These are phyloP conservation scores for Caenorhabditis sinica DNA, from an alignment of 2,888 invertebrate genomes.

Conservation along the genomic window DNA sequence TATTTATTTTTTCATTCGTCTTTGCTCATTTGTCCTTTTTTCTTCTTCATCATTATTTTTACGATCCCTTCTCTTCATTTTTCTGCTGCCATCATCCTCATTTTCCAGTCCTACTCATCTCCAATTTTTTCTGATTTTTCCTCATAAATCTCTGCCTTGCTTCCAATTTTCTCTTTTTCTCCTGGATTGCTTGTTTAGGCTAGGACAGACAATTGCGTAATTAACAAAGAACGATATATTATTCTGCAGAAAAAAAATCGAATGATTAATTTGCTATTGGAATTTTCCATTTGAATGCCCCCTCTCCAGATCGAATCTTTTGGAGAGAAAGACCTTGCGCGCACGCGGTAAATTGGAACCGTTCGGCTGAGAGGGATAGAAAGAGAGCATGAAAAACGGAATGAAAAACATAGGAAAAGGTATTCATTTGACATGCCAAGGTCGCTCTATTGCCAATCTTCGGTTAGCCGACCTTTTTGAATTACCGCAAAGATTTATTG, in stretches of 20 bases:
- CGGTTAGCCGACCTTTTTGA: conserved; percentile 1
- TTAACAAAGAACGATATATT: not conserved
- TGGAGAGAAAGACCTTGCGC: conserved; percentile 37
- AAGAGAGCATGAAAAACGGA: conserved; percentile 5
- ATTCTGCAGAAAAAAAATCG: not conserved
- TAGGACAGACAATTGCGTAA: not conserved
- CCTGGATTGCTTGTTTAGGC: not conserved
- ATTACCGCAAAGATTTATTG: conserved; percentile 26
- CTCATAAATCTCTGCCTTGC: conserved; percentile 13
- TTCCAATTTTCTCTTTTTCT: not conserved
- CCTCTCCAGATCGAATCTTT: conserved; percentile 4
- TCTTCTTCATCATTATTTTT: conserved; percentile 11
- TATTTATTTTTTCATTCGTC: not conserved
- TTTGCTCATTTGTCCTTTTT: conserved; percentile 11
- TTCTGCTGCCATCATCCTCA: not conserved
- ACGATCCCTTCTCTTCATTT: not conserved
- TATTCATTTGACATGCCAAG: conserved; percentile 37
- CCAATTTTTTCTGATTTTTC: not conserved
- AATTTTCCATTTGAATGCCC: not conserved
- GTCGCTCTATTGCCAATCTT: conserved; percentile 32
- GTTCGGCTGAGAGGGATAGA: conserved; percentile 29
- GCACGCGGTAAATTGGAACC: conserved; percentile 60
- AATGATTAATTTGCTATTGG: conserved; percentile 42
- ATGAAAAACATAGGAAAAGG: too few relatives aligned
- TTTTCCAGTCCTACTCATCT: not conserved